Evolutionary conservation across 23 tunicate genomes (phyloP).

Genomic region (Botrylloides violaceus): DNA sequence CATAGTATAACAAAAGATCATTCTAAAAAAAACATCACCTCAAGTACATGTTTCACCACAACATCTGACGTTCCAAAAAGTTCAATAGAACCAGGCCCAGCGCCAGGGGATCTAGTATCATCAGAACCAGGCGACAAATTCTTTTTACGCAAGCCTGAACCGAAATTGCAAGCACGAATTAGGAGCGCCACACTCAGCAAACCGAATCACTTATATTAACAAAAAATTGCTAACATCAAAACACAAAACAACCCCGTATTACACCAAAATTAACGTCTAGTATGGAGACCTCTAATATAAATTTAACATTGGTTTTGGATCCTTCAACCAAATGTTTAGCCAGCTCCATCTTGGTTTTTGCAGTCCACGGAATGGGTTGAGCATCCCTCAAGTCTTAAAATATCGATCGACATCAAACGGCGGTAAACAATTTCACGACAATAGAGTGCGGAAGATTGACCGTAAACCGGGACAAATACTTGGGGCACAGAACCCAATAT

Average conservation of each 20-base stretch:
- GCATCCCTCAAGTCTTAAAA: not conserved
- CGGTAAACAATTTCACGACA: not conserved
- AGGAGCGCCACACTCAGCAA: not conserved
- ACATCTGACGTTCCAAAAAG: slow-evolving; percentile 87
- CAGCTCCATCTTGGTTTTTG: not conserved
- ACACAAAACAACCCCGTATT: not conserved
- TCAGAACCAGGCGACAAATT: slow-evolving; percentile 76
- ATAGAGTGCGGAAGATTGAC: no score
- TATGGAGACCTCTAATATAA: slow-evolving; percentile 19
- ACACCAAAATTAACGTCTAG: no score
- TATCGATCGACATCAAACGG: not conserved
- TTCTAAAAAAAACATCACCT: slow-evolving; percentile 29
- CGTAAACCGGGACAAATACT: no score
- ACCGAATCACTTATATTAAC: no score
- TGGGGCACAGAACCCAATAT: no score
- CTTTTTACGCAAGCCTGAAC: slow-evolving; percentile 79
- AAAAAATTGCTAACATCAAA: no score
- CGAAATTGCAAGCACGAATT: slow-evolving; percentile 4
- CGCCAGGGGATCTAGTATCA: slow-evolving; percentile 31
- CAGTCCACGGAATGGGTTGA: not conserved
- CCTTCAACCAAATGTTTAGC: slow-evolving; percentile 18
- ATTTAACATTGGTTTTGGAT: not conserved
- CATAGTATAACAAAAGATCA: not conserved
- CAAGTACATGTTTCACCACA: slow-evolving; percentile 87
- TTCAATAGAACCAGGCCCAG: slow-evolving; percentile 78